Conservation (phyloP, 2,797 vertebrate genomes). For the Varecia variegata region DNA sequence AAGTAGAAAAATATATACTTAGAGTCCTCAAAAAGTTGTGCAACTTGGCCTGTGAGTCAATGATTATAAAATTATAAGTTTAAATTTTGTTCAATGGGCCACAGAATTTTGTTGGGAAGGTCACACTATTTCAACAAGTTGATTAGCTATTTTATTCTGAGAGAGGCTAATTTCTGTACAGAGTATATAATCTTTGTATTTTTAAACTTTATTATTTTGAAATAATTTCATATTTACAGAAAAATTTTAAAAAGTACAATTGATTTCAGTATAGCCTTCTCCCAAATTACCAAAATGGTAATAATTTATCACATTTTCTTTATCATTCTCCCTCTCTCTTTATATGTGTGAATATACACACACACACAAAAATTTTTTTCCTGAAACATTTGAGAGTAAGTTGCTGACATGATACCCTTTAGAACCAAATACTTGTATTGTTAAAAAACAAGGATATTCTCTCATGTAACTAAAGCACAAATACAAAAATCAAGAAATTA, state of each 20-base stretch:
- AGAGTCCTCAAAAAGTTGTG: neutral
- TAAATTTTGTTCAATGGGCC: neutral
- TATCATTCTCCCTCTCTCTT: neutral
- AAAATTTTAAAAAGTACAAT: constrained; percentile 2
- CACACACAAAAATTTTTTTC: neutral
- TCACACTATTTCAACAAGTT: neutral
- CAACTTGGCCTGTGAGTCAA: neutral
- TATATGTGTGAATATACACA: neutral
- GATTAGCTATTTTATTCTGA: neutral
- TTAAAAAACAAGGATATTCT: neutral
- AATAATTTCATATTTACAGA: constrained; percentile 33
- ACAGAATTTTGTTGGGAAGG: neutral
- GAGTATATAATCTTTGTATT: neutral
- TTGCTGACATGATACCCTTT: neutral
- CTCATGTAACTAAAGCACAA: neutral
- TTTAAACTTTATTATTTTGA: neutral
- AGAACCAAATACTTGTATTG: neutral
- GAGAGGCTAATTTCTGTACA: neutral
- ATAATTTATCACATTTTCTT: neutral
- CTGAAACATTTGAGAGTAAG: neutral
- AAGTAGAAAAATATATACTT: neutral
- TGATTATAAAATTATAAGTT: constrained; percentile 26
- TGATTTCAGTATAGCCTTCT: neutral
- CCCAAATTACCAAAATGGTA: constrained; percentile 21
- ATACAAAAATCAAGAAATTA: neutral